Evolutionary conservation across 2,113 vertebrate genomes (phyloP), one percentile per base, ranked within the genome.

Genomic region (Hypanus sabinus): DNA sequence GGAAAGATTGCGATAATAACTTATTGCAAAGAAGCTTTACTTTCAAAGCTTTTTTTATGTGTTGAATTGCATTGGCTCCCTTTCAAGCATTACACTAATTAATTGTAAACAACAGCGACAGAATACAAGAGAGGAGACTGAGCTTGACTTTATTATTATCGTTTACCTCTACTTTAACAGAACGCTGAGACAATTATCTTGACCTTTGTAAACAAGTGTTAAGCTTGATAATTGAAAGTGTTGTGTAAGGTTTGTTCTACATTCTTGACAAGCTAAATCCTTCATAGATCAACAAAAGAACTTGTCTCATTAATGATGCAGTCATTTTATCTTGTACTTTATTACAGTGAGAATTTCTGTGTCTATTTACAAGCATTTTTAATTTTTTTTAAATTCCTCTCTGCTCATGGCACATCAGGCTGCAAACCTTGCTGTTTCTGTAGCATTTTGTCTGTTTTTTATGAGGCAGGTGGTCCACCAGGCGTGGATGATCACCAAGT

Each of bases 91-190:
- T 55, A 93, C 91, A 93, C 36, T 93, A 93, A 93, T 93, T 93
- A 93, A 93, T 93, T 73, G 91, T 93, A 73, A 93, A 73, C 91
- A 93, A 73, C 91, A 92, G 91, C 36, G 68, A 73, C 91, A 93
- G 70, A 93, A 93, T 73, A 93, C 68, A 75, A 93, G 70, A 73
- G 91, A 55, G 70, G 22, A 55, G 68, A 73, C 33, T 93, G 91
- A 93, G 91, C 91, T 93, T 93, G 73, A 93, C 91, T 93, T 93
- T 93, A 73, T 93, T 93, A 93, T 93, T 93, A 93, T 93, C 91
- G 55, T 93, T 93, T 93, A 93, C 91, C 68, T 93, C 65, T 93
- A 46, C 70, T 93, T 73, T 93, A 93, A 73, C 91, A 14, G 38
- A 93, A 93, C 55, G 36, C 73, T 93, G 68, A 93, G 68, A 65